Conservation (phyloP, 1,140 invertebrate species). For the Aphelinus certus region DNA sequence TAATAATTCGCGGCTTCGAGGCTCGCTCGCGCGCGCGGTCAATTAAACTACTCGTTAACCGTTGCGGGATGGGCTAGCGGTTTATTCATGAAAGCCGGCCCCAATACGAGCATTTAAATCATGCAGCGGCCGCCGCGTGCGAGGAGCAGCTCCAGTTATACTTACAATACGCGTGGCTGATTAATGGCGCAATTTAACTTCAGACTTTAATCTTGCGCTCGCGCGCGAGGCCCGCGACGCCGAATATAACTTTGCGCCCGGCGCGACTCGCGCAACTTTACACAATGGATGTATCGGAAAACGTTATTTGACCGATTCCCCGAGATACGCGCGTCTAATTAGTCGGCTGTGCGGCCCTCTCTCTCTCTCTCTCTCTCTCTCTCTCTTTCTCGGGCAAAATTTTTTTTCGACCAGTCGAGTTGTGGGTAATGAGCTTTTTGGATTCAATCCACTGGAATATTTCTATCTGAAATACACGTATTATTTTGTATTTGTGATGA, state of each 20-base stretch:
- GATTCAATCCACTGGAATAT: too few relatives aligned
- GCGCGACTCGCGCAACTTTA: not conserved
- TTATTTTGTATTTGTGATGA: too few relatives aligned
- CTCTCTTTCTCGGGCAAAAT: too few relatives aligned
- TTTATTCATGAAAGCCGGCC: constrained; percentile 22
- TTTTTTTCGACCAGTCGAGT: too few relatives aligned
- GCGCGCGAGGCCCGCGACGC: not conserved
- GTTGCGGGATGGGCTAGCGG: not conserved
- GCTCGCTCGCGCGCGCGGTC: too few relatives aligned
- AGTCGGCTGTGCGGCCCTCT: too few relatives aligned
- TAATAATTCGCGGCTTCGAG: constrained; percentile 1
- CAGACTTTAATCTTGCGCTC: constrained; percentile 17
- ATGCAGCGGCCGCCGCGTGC: not conserved
- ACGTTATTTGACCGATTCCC: not conserved
- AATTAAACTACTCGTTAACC: constrained; percentile 23
- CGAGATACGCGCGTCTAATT: too few relatives aligned
- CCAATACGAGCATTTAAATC: constrained; percentile 23
- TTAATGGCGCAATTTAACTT: constrained; percentile 34
- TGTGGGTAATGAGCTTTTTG: too few relatives aligned
- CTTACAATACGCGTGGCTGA: constrained; percentile 8
- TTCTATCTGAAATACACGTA: too few relatives aligned
- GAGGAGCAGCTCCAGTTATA: not conserved
- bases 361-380: too few relatives aligned
- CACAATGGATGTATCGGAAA: not conserved
- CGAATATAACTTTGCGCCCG: constrained; percentile 18